Percentiles rank a stretch among this genome's conserved stretches.
Evolutionary conservation across 1,140 invertebrate genomes (phyloP).

Genomic region (Drosophila guanche): DNA sequence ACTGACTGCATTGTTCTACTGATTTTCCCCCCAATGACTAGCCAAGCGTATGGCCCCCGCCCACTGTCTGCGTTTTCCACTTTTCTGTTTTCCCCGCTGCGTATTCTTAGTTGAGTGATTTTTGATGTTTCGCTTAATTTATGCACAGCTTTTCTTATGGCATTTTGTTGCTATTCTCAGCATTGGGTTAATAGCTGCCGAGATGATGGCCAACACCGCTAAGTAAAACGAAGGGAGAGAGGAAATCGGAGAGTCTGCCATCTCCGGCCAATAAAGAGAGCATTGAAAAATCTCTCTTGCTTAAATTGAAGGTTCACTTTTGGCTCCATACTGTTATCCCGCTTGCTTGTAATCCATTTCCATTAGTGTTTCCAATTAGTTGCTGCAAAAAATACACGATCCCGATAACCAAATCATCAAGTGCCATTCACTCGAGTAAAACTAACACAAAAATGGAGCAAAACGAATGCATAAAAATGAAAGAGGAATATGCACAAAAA

Average conservation of each 20-base stretch:
- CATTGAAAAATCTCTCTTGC: too few relatives aligned
- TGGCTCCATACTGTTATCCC: background rate
- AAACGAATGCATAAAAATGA: too few relatives aligned
- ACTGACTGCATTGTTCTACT: constrained; percentile 15
- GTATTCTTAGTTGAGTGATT: constrained; percentile 57
- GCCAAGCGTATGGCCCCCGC: constrained; percentile 29
- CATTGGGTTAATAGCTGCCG: constrained; percentile 21
- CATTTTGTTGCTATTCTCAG: constrained; percentile 26
- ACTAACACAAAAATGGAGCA: too few relatives aligned
- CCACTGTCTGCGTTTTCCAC: constrained; percentile 5
- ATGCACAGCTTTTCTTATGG: constrained; percentile 27
- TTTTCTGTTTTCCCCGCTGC: constrained; percentile 7
- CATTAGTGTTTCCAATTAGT: background rate
- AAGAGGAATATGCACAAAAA: too few relatives aligned
- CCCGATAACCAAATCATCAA: too few relatives aligned
- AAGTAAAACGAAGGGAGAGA: constrained; percentile 8
- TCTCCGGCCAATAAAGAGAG: too few relatives aligned
- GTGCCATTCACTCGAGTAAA: too few relatives aligned
- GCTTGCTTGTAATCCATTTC: background rate
- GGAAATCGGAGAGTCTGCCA: too few relatives aligned
- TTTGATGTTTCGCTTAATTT: constrained; percentile 60
- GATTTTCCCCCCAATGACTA: constrained; percentile 26
- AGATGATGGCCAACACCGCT: constrained; percentile 22
- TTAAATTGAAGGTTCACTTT: too few relatives aligned
- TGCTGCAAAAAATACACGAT: background rate